These are phyloP conservation scores for Archilochus colubris DNA, from an alignment of 2,113 vertebrate species.

Conservation along the genomic window DNA sequence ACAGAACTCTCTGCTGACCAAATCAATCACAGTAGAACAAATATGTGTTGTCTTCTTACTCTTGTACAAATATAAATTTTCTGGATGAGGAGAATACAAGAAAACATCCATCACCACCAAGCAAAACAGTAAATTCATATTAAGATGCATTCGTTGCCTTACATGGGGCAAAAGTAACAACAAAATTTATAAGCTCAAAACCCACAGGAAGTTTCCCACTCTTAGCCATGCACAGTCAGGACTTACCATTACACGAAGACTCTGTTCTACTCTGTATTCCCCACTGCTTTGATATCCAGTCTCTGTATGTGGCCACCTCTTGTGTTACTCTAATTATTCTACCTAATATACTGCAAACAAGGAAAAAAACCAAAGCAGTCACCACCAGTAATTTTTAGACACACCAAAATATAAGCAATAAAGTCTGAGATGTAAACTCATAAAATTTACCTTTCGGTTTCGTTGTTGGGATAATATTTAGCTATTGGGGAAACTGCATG, in stretches of 20 bases:
- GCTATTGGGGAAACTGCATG: conserved; percentile 95
- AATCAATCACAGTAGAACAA: neutral
- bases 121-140: neutral
- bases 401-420: neutral
- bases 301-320: conserved; percentile 93
- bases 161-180: neutral
- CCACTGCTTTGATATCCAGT: conserved; percentile 95
- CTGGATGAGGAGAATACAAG: neutral
- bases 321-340: conserved; percentile 96
- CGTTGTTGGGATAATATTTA: conserved; percentile 95
- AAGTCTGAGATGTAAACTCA: neutral
- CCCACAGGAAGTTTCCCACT: neutral
- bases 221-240: neutral
- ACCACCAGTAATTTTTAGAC: neutral
- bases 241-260: conserved; percentile 85
- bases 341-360: conserved; percentile 87
- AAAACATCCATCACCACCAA: neutral
- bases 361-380: neutral
- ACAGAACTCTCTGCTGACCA: neutral
- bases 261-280: conserved; percentile 84
- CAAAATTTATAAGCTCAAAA: neutral
- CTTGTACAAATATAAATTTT: neutral
- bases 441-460: conserved; percentile 89
- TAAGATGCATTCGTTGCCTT: neutral
- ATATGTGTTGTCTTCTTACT: neutral